Base-by-base conservation (phyloP, 2,113 vertebrate species). In the Semicossyphus pulcher region DNA sequence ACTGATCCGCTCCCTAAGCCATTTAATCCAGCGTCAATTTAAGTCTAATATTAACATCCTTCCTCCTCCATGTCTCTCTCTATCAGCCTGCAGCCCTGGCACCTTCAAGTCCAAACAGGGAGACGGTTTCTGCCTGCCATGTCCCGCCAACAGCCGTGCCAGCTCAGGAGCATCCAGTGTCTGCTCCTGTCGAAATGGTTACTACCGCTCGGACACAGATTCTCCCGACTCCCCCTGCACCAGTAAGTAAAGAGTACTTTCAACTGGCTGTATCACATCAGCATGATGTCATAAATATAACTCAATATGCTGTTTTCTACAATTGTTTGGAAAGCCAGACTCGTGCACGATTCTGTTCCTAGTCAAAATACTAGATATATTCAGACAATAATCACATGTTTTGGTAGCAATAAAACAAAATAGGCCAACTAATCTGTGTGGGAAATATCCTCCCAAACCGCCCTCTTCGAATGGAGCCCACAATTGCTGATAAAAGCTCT, bases 51-150 rank as follows among this genome's bases (percentile, higher is more conserved):
- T 11, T 32, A 0, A 18, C 18, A 10, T 11, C 3, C 2, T 20
- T 9, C 14, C 26, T n/a, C 52, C 15, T 61, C 21, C 10, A 29
- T 64, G 14, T 66, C 31, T 45, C 12, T 68, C 18, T 48, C n/a
- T 75, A 36, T 4, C 75, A 99, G 98, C 97, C 0, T 99, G 98
- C 54, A 93, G 92, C 48, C 94, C 95, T 0, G 97, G 96, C 71
- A 96, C 93, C 60, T 99, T 97, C 86, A 99, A 99, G 84, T 96
- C 96, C 1, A 97, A 96, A 86, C 98, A 99, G 78, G 98, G 98
- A 5, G 96, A 97, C 34, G 89, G 94, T 5, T 92, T 94, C 49
- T 99, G 98, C 37, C 80, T 93, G 9, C 96, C 95, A 7, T 99
- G 98, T 51, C 98, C 98, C 9, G 90, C 94, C 67, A 97, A 97